Conservation (phyloP, 2,797 vertebrate species). For the Lateolabrax maculatus region DNA sequence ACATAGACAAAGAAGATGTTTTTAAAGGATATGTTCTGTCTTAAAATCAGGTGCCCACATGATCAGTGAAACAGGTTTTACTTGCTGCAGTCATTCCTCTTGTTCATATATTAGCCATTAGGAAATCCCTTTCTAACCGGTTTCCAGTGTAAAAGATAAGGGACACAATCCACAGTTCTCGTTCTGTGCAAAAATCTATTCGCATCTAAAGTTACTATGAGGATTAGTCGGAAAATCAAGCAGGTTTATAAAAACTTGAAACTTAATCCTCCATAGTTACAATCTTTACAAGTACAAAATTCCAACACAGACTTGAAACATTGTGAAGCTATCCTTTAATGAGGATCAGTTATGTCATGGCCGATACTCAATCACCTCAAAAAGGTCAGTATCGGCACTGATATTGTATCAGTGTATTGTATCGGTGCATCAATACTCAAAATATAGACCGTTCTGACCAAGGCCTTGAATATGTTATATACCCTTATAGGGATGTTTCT, state of each 20-base stretch:
- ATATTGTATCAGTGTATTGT: not conserved
- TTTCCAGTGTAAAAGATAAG: not conserved
- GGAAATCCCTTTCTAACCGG: not conserved
- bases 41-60: not conserved
- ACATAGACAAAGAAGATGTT: not conserved
- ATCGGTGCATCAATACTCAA: not conserved
- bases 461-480: not conserved
- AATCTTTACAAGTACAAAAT: not conserved
- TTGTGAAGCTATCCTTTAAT: not conserved
- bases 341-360: not conserved
- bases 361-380: not conserved
- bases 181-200: not conserved
- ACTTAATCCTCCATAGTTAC: not conserved
- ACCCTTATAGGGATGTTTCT: not conserved
- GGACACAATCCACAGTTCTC: not conserved
- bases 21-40: not conserved
- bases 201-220: not conserved
- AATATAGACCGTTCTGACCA: not conserved
- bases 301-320: not conserved
- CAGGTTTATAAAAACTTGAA: no score
- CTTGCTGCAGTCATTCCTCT: not conserved
- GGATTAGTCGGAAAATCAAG: no score
- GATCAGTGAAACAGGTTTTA: not conserved
- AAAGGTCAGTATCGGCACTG: not conserved
- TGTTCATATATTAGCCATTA: not conserved